Conservation (phyloP, 2,113 vertebrate genomes). For the Notechis scutatus region DNA sequence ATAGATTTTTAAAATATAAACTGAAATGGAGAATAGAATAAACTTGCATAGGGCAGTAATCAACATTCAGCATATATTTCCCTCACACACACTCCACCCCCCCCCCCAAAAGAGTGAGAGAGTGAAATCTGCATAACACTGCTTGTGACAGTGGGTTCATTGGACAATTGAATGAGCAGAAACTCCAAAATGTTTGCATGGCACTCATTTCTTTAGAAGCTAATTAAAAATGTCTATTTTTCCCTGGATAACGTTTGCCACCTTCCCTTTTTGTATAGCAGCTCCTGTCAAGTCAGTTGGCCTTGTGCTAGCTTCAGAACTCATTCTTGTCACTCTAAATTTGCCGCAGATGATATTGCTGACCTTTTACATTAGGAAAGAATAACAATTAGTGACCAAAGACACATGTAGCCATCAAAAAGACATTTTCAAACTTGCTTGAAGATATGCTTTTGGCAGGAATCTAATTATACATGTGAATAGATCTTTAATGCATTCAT, state of each 20-base stretch:
- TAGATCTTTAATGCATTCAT: slow-evolving; percentile 69
- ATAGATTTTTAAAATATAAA: slow-evolving; percentile 19
- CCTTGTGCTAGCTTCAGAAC: slow-evolving; percentile 54
- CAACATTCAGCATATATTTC: slow-evolving; percentile 42
- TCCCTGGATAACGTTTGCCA: slow-evolving; percentile 54
- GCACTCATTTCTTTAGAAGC: slow-evolving; percentile 51
- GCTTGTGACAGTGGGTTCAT: slow-evolving; percentile 42
- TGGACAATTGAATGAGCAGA: slow-evolving; percentile 51
- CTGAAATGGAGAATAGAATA: slow-evolving; percentile 43
- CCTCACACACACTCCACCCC: slow-evolving; percentile 10
- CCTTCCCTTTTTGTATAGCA: slow-evolving; percentile 48
- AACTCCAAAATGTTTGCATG: slow-evolving; percentile 48
- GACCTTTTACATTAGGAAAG: slow-evolving; percentile 62
- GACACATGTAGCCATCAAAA: slow-evolving; percentile 66
- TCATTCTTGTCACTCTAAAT: slow-evolving; percentile 58
- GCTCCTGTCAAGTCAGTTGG: slow-evolving; percentile 47
- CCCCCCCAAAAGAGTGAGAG: slow-evolving; percentile 26
- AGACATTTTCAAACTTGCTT: slow-evolving; percentile 68
- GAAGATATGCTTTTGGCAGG: slow-evolving; percentile 62
- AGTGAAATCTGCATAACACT: slow-evolving; percentile 54
- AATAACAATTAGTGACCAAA: slow-evolving; percentile 61
- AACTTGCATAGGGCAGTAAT: slow-evolving; percentile 26
- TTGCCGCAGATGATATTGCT: slow-evolving; percentile 48
- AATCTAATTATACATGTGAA: slow-evolving; percentile 47
- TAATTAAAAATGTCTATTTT: slow-evolving; percentile 59